Evolutionary conservation across 2,888 invertebrate species (phyloP), one percentile per base, ranked within the genome.

Genomic region (Agriotes lineatus): DNA sequence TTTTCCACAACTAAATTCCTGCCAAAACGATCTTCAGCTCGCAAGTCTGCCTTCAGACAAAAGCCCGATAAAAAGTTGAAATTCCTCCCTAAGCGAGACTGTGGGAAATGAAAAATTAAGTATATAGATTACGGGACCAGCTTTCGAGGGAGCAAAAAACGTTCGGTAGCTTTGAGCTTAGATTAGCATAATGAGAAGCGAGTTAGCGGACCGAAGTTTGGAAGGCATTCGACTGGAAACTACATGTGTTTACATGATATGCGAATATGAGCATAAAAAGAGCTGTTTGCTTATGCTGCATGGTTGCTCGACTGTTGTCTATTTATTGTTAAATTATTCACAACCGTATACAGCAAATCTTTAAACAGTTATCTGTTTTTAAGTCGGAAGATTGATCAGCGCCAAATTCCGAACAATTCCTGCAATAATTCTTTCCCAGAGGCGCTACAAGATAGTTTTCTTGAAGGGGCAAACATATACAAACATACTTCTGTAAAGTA

Each of bases 201-300:
- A 64, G 54, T 60, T 65, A 66, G 67, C 67, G 54, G 60, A 66
- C 59, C 71, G 68, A 72, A 70, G 69, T 74, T 71, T 70, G 71
- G 59, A 37, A 74, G 70, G 69, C 70, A 72, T 70, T 70, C 67
- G 59, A 57, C 61, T 74, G 72, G 69, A 72, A 74, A 72, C 64
- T 70, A 71, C 74, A 72, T 66, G 68, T 72, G 74, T 74, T 74
- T 74, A 74, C 74, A 74, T 68, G 72, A 72, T 72, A 74, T 68
- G 71, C 71, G 71, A 74, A 72, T 71, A 74, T 69, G 71, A 74
- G 68, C 74, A 71, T 56, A 74, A 68, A 70, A 72, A 69, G 60
- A 65, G 66, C 56, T 69, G 66, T 64, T 72, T 69, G 48, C 66
- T 68, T 66, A 56, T 65, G 65, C 33, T 60, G 25, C 35, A 19